Evolutionary conservation across 2,113 vertebrate species (phyloP), one percentile per base, ranked within the genome.

Genomic region (Hipposideros armiger): DNA sequence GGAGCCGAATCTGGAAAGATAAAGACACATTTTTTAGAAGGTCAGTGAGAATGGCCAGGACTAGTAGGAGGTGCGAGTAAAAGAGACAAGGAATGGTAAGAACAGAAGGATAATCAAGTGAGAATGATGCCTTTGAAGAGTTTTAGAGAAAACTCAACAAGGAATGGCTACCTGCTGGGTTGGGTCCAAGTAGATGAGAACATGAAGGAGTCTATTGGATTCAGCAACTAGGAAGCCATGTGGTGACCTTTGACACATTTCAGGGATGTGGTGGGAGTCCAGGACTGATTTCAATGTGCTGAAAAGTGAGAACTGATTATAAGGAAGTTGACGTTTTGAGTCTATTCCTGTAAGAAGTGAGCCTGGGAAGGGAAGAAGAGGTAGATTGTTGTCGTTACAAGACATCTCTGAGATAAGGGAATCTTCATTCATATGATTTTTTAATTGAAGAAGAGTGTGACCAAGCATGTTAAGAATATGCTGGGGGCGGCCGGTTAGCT

Each of bases 121-220:
- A 88, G 28, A 62, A 74, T 56, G 11, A 40, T 45, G 15, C 20
- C 8, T 67, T 70, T 69, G 78, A 85, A 89, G 45, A 78, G 42
- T 66, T 36, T 58, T 81, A 81, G 64, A 66, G 84, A 92, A 85
- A 32, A 77, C 80, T 81, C 72, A 87, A 28, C 50, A 60, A 83
- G n/a, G n/a, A 9, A 22, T 73, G 30, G 11, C 56, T 87, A 66
- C 84, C 52, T 81, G 6, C 20, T 64, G 2, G 69, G 16, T 24
- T 24, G 15, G 10, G 14, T 62, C 19, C 32, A 52, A 80, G 77
- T 13, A 56, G n/a, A 66, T 50, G 73, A 82, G 80, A 91, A 64
- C 13, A 26, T 13, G 9, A 78, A 83, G 30, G 81, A n/a, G 14
- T 30, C 32, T 67, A 4, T 8, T 81, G 15, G 28, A 54, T n/a